These are phyloP conservation scores for Mallotus villosus DNA, from an alignment of 2,797 vertebrate species.

Conservation along the genomic window DNA sequence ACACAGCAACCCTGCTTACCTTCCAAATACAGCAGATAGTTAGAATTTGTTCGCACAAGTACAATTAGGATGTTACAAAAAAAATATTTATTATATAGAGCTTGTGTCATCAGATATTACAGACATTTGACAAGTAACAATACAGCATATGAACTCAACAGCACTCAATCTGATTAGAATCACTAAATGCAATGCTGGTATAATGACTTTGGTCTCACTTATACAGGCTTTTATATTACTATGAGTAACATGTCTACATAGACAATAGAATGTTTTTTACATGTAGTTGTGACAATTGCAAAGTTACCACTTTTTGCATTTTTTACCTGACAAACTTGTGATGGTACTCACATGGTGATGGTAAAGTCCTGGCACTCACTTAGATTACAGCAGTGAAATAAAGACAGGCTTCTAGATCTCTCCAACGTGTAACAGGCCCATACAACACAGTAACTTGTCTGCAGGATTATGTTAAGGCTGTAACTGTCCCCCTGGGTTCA, in stretches of 20 bases:
- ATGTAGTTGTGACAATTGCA: conserved; percentile 21
- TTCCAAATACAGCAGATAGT: no score
- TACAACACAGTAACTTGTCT: neutral
- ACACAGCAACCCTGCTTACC: no score
- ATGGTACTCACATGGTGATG: neutral
- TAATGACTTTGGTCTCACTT: neutral
- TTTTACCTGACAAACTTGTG: conserved; percentile 22
- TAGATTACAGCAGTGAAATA: no score
- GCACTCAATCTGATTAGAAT: neutral
- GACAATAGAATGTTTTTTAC: neutral
- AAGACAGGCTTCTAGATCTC: neutral
- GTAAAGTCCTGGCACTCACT: no score
- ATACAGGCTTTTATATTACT: neutral
- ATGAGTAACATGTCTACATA: neutral
- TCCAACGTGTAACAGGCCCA: neutral
- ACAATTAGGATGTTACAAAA: neutral
- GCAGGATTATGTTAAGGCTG: neutral
- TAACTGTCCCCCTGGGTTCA: no score
- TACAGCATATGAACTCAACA: no score
- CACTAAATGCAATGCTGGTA: neutral
- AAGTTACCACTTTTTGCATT: neutral
- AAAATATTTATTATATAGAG: neutral
- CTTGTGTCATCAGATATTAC: conserved; percentile 9
- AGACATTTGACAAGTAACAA: conserved; percentile 12
- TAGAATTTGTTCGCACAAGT: no score